Evolutionary conservation across 2,888 invertebrate species (phyloP).

Genomic region (Drosophila neotestacea): DNA sequence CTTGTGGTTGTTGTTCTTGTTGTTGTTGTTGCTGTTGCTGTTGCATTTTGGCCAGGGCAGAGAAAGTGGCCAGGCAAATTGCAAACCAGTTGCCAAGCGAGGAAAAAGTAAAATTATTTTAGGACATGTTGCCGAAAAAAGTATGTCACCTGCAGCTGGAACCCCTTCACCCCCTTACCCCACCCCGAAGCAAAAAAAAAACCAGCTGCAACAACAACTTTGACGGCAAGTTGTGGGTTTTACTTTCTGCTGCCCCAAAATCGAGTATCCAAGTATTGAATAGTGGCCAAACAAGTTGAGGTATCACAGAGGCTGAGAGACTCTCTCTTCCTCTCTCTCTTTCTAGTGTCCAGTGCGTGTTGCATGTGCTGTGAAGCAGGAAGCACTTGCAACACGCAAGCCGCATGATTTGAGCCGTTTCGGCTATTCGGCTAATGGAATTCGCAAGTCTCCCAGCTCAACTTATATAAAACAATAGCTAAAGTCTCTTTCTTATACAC

Average conservation of each 20-base stretch:
- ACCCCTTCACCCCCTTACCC: conserved; percentile 20
- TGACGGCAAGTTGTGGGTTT: conserved; percentile 45
- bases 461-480: conserved; percentile 67
- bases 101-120: conserved; percentile 76
- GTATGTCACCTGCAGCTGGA: conserved; percentile 73
- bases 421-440: conserved; percentile 68
- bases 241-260: conserved; percentile 72
- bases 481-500: conserved; percentile 22
- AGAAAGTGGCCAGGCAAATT: conserved; percentile 61
- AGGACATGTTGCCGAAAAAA: conserved; percentile 68
- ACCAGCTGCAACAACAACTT: conserved; percentile 35
- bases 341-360: conserved; percentile 61
- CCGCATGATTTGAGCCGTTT: conserved; percentile 64
- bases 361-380: conserved; percentile 69
- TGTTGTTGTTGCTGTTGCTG: conserved; percentile 9
- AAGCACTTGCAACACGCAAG: conserved; percentile 78
- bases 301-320: conserved; percentile 1
- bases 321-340: not conserved
- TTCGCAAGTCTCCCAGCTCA: conserved; percentile 47
- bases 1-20: conserved; percentile 13
- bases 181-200: conserved; percentile 7
- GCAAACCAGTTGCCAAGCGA: conserved; percentile 63
- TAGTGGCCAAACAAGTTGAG: conserved; percentile 66
- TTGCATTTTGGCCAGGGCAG: conserved; percentile 53
- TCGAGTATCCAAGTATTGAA: conserved; percentile 48